Percentiles rank a stretch among this genome's conserved stretches.
These are phyloP conservation scores for Mycetomoellerius zeteki DNA, from an alignment of 1,140 invertebrate genomes.

Conservation along the genomic window DNA sequence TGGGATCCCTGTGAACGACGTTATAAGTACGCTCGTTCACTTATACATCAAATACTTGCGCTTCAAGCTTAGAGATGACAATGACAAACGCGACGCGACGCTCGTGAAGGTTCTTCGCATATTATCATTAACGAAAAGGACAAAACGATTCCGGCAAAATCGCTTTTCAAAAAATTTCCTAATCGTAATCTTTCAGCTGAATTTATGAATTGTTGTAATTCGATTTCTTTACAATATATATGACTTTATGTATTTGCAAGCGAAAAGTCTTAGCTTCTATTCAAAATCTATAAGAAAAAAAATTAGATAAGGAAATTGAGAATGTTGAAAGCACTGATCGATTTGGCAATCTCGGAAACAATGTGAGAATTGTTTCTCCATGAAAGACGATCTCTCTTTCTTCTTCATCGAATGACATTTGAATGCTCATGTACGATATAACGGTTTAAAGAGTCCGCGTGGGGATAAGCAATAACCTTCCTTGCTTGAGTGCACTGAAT, in stretches of 20 bases:
- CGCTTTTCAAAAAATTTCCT: neutral
- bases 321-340: neutral
- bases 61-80: slow-evolving; percentile 51
- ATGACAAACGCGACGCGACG: slow-evolving; percentile 31
- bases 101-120: neutral
- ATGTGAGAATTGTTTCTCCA: slow-evolving; percentile 53
- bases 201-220: neutral
- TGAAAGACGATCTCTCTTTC: slow-evolving; percentile 66
- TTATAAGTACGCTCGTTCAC: slow-evolving; percentile 72
- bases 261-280: neutral
- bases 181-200: neutral
- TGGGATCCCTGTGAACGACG: slow-evolving; percentile 78
- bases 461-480: slow-evolving; percentile 51
- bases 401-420: slow-evolving; percentile 61
- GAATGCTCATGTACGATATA: slow-evolving; percentile 59
- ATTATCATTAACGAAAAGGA: slow-evolving; percentile 13
- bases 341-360: slow-evolving; percentile 54
- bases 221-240: neutral
- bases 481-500: slow-evolving; percentile 67
- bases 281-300: neutral
- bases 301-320: neutral
- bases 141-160: neutral
- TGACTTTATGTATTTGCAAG: neutral
- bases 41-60: slow-evolving; percentile 49
- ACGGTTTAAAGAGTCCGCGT: slow-evolving; percentile 21